These are phyloP conservation scores for Coenonympha arcania DNA, from an alignment of 2,888 invertebrate species.

Conservation along the genomic window DNA sequence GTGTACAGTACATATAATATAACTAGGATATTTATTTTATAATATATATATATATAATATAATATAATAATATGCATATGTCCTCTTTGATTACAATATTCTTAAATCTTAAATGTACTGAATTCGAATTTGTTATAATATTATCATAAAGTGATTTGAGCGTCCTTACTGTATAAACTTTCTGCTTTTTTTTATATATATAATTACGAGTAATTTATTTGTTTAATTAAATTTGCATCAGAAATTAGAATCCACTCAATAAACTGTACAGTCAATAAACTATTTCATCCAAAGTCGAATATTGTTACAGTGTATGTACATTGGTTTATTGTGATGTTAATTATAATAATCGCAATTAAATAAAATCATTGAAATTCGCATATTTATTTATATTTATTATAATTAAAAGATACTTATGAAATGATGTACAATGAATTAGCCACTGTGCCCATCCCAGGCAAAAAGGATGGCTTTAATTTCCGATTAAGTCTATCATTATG, in stretches of 20 bases:
- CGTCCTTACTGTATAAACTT: no score
- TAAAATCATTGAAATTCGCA: slow-evolving; percentile 43
- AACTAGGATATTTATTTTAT: slow-evolving; percentile 30
- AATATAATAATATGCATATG: no score
- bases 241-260: slow-evolving; percentile 35
- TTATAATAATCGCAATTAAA: background rate
- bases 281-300: background rate
- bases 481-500: no score
- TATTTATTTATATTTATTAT: slow-evolving; percentile 17
- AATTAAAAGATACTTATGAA: slow-evolving; percentile 30
- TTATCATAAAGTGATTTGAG: slow-evolving; percentile 44
- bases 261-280: slow-evolving; percentile 36
- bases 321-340: background rate
- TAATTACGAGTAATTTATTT: no score
- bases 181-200: no score
- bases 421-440: slow-evolving; percentile 32
- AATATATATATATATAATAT: slow-evolving; percentile 23
- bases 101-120: slow-evolving; percentile 36
- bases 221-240: no score
- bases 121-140: slow-evolving; percentile 23
- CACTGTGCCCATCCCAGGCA: slow-evolving; percentile 29
- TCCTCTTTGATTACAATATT: slow-evolving; percentile 34
- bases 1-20: no score
- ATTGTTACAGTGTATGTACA: background rate
- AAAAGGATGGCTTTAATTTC: no score